A percentile compares a stretch with the other conserved stretches of the same genome.
These are phyloP conservation scores for Dicrostonyx torquatus DNA, from an alignment of 2,797 vertebrate species.

Conservation along the genomic window DNA sequence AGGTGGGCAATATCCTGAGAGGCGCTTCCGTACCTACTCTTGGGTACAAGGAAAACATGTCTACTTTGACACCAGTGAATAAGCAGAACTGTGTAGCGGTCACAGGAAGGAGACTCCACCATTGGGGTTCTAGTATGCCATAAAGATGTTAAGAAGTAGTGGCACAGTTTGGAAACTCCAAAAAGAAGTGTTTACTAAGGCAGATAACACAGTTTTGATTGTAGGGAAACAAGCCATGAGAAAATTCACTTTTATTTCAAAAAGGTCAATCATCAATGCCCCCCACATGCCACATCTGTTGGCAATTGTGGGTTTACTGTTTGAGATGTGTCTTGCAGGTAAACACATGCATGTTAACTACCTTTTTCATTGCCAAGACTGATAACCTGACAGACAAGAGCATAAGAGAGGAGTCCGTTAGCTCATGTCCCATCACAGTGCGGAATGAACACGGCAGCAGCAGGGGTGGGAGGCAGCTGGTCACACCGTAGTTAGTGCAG, in stretches of 20 bases:
- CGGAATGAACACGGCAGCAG: not conserved
- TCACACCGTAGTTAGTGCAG: not conserved
- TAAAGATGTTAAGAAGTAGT: not conserved
- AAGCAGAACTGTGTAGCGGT: constrained; percentile 6
- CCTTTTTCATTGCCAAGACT: not conserved
- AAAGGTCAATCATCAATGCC: not conserved
- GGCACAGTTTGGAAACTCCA: not conserved
- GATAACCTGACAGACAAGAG: not conserved
- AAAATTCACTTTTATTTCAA: not conserved
- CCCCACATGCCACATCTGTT: no score
- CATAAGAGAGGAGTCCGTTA: not conserved
- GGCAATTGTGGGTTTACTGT: not conserved
- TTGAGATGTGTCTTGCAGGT: not conserved
- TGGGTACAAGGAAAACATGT: not conserved
- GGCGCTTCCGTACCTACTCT: not conserved
- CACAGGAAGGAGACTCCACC: not conserved
- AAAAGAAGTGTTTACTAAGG: not conserved
- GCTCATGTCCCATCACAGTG: not conserved
- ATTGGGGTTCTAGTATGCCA: not conserved
- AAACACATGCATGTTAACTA: not conserved
- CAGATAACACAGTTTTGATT: not conserved
- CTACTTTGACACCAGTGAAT: not conserved
- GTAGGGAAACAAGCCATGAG: not conserved
- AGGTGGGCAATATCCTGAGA: constrained; percentile 15
- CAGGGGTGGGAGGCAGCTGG: not conserved